Percentiles rank a stretch among this genome's conserved stretches.
Evolutionary conservation across 2,113 vertebrate species (phyloP).

Genomic region (Heloderma charlesbogerti): DNA sequence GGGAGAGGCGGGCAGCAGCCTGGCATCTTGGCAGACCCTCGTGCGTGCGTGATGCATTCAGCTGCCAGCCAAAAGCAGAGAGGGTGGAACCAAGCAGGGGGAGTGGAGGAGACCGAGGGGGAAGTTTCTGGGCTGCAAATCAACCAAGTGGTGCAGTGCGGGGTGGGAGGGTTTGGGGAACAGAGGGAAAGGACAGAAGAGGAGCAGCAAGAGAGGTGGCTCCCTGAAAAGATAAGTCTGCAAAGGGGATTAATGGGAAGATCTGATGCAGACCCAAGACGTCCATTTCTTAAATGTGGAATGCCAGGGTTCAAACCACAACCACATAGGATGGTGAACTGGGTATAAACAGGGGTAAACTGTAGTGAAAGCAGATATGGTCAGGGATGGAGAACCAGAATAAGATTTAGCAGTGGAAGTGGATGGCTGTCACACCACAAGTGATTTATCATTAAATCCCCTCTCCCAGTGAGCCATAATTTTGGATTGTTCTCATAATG

Average conservation of each 20-base stretch:
- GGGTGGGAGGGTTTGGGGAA: background rate
- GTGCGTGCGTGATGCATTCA: too few species aligned
- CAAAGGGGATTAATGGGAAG: background rate
- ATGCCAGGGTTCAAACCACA: too few species aligned
- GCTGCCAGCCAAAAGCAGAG: background rate
- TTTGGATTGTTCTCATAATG: background rate
- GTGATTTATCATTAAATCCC: too few species aligned
- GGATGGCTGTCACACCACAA: too few species aligned
- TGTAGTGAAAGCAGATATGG: too few species aligned
- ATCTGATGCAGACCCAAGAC: background rate
- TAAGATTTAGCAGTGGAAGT: too few species aligned
- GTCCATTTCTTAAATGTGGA: background rate
- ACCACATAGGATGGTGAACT: too few species aligned
- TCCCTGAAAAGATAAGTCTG: background rate
- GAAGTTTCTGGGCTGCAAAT: background rate
- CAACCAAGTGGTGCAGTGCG: background rate
- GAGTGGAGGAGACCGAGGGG: background rate
- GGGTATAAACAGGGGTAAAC: too few species aligned
- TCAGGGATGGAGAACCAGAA: too few species aligned
- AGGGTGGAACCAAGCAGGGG: background rate
- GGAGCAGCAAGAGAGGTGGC: background rate
- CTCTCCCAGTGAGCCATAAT: background rate
- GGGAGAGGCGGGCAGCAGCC: background rate
- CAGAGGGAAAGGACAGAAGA: background rate
- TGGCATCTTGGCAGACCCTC: background rate